Conservation (phyloP, 2,113 vertebrate genomes). For the Hyperopisus bebe region DNA sequence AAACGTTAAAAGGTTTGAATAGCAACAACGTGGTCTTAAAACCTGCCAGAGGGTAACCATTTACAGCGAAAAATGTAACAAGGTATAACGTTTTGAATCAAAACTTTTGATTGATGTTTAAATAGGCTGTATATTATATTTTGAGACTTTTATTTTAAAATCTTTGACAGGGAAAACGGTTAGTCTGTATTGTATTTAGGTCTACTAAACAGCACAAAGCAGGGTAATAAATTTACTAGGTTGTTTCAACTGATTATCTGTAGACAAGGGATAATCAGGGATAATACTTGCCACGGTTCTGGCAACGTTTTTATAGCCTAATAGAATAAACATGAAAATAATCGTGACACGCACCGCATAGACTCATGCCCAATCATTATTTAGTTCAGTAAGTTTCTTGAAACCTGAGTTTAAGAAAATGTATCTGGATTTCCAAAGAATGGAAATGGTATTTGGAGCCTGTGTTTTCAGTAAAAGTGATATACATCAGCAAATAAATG, state of each 20-base stretch:
- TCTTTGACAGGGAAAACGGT: neutral
- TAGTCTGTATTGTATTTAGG: neutral
- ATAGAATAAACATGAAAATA: neutral
- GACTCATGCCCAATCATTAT: neutral
- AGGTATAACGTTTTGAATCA: neutral
- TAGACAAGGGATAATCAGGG: neutral
- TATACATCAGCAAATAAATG: neutral
- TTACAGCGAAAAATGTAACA: neutral
- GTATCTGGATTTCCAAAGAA: neutral
- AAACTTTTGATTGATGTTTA: neutral
- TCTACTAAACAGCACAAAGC: neutral
- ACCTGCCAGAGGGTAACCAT: neutral
- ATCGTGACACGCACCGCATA: neutral
- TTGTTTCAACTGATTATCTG: neutral
- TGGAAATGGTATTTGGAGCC: neutral
- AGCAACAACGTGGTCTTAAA: neutral
- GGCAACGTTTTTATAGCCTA: neutral
- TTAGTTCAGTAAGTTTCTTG: neutral
- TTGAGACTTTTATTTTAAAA: neutral
- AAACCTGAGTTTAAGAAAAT: neutral
- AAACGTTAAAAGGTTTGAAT: neutral
- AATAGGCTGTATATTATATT: neutral
- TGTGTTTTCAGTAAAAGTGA: neutral
- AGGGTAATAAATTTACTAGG: neutral
- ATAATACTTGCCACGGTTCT: neutral